Conservation (phyloP, 2,888 invertebrate genomes). For the Cantharis rustica region DNA sequence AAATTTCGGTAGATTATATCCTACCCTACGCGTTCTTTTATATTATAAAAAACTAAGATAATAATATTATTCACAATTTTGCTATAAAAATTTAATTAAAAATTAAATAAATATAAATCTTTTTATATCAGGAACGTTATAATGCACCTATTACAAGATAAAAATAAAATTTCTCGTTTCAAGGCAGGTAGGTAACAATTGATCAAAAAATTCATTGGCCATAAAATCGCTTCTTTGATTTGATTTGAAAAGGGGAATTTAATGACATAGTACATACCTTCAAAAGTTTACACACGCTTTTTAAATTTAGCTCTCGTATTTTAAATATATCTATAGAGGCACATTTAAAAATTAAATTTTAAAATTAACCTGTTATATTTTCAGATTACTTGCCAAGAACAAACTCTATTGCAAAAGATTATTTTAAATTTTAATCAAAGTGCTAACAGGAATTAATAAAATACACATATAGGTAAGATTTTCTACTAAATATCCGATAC, state of each 20-base stretch:
- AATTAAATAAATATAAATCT: neutral
- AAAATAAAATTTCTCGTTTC: neutral
- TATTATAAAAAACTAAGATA: neutral
- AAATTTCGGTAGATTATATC: neutral
- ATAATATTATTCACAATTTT: neutral
- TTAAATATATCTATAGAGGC: neutral
- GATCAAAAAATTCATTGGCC: neutral
- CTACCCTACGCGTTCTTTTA: neutral
- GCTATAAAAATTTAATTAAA: neutral
- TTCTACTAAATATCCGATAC: neutral
- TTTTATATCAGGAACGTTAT: neutral
- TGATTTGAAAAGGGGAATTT: neutral
- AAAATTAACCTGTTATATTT: neutral
- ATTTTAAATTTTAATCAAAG: neutral
- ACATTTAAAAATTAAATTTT: neutral
- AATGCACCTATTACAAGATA: neutral
- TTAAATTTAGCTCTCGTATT: neutral
- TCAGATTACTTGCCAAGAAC: neutral
- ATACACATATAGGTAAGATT: too few relatives aligned
- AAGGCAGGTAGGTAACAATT: neutral
- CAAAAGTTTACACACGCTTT: neutral
- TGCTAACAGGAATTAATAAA: neutral
- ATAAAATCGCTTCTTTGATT: neutral
- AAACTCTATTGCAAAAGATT: neutral
- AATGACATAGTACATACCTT: neutral